Conservation (phyloP, 2,888 invertebrate genomes). For the Microctonus aethiopoides region DNA sequence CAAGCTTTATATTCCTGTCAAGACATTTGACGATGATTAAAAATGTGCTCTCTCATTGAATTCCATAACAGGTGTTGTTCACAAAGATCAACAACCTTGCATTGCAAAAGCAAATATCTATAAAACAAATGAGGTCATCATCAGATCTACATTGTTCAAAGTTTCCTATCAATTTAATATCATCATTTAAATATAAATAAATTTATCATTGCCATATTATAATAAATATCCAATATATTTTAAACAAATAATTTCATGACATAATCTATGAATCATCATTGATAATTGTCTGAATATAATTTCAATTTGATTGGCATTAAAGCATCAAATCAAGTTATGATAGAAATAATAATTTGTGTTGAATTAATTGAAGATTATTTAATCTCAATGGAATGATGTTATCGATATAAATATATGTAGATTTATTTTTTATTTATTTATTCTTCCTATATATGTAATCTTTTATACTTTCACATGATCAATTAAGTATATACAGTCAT, state of each 20-base stretch:
- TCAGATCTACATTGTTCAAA: conserved; percentile 29
- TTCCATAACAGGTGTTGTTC: conserved; percentile 20
- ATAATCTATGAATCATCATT: background rate
- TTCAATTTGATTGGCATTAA: too few species aligned
- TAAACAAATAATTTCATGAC: too few species aligned
- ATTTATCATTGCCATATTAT: too few species aligned
- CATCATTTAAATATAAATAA: too few species aligned
- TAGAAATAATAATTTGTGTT: too few species aligned
- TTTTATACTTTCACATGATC: background rate
- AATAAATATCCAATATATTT: too few species aligned
- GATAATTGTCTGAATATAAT: too few species aligned
- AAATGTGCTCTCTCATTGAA: conserved; percentile 23
- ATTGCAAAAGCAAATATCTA: conserved; percentile 14
- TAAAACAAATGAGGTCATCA: conserved; percentile 28
- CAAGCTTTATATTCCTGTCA: background rate
- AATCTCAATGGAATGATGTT: background rate
- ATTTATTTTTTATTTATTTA: background rate
- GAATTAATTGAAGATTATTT: background rate
- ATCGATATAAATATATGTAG: background rate
- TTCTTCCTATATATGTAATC: background rate
- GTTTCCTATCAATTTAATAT: background rate
- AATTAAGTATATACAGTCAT: background rate
- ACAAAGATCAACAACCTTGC: conserved; percentile 33
- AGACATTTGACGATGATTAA: conserved; percentile 10
- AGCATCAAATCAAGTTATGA: too few species aligned